These are phyloP conservation scores for Ophioderma brevispina DNA, from an alignment of 35 echinoderm and acorn worm species.

Conservation along the genomic window DNA sequence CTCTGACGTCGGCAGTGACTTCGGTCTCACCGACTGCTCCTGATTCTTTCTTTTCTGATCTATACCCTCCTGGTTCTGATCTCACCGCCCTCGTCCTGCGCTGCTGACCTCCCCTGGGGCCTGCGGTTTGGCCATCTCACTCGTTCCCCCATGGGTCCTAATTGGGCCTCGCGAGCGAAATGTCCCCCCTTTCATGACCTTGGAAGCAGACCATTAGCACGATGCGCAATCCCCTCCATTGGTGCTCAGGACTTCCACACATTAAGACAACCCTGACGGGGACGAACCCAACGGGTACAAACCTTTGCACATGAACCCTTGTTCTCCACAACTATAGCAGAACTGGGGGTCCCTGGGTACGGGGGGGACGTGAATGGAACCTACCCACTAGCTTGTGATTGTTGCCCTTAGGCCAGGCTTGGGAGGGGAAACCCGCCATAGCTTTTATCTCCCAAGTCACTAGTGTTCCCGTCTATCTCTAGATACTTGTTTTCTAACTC, in stretches of 20 bases:
- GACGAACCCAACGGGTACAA: not conserved
- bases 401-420: not conserved
- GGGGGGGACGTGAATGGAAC: not conserved
- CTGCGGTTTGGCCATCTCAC: not conserved
- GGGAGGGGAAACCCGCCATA: not conserved
- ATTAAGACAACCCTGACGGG: not conserved
- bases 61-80: not conserved
- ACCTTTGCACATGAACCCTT: not conserved
- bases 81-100: not conserved
- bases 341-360: no score
- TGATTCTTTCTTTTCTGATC: no score
- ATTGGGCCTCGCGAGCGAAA: not conserved
- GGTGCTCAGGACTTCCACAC: not conserved
- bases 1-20: not conserved
- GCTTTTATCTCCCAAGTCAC: not conserved
- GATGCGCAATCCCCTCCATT: not conserved
- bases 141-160: not conserved
- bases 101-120: not conserved
- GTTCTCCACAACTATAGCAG: not conserved
- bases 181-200: no score
- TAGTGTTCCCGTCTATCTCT: no score
- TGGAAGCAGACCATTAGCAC: no score
- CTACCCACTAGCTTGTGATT: not conserved
- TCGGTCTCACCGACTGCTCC: not conserved
- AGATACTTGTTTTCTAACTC: no score